These are phyloP conservation scores for Philonicus albiceps DNA, from an alignment of 2,888 invertebrate genomes.

Conservation along the genomic window DNA sequence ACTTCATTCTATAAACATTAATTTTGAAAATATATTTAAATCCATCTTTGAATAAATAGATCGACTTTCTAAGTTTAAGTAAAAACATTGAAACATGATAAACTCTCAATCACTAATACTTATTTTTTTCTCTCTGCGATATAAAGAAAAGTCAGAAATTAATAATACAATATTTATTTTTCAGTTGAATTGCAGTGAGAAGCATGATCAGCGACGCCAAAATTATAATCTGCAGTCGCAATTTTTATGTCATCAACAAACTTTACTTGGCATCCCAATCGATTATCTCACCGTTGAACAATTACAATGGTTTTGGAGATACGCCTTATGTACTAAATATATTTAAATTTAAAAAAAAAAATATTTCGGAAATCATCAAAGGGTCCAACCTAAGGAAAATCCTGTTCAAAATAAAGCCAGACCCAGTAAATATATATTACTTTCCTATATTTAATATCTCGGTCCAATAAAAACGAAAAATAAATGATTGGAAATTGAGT, in stretches of 20 bases:
- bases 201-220: not conserved
- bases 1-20: too few relatives aligned
- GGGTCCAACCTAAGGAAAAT: not conserved
- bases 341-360: not conserved
- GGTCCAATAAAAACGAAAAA: not conserved
- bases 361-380: not conserved
- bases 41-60: too few relatives aligned
- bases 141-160: not conserved
- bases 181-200: not conserved
- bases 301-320: not conserved
- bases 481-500: not conserved
- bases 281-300: not conserved
- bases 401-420: not conserved
- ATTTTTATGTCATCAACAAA: not conserved
- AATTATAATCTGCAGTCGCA: not conserved
- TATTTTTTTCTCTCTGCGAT: not conserved
- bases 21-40: too few relatives aligned
- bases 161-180: constrained; percentile 21
- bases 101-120: not conserved
- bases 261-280: not conserved
- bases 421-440: not conserved
- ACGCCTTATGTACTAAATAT: not conserved
- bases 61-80: too few relatives aligned
- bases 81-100: too few relatives aligned
- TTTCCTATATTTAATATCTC: not conserved